phyloP scores from a whole-genome alignment of 2,113 vertebrate species.

The Saguinus imperator region DNA sequence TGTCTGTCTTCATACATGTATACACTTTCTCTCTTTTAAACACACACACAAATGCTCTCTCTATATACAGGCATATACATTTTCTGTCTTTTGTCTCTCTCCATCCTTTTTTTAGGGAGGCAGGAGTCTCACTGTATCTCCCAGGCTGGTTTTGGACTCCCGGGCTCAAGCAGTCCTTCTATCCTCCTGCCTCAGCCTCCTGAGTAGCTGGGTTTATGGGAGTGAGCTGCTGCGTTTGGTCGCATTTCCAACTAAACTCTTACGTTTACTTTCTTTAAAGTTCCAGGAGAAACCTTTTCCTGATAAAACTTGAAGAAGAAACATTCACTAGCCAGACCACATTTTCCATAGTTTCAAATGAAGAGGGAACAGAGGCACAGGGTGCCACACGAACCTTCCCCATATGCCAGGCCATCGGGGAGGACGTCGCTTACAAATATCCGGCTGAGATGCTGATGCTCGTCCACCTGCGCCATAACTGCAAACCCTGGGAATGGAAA shows the following conservation, averaged over 20 bases:
- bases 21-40: not conserved
- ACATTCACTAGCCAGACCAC: not conserved
- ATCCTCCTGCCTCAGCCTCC: not conserved
- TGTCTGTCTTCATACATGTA: not conserved
- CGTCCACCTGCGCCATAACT: slow-evolving; percentile 90
- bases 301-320: not conserved
- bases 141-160: not conserved
- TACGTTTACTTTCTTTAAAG: not conserved
- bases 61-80: rapidly evolving
- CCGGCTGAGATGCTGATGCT: slow-evolving; percentile 85
- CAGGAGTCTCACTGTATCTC: too few species aligned
- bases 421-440: slow-evolving; percentile 94
- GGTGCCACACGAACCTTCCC: slow-evolving; percentile 86
- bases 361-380: not conserved
- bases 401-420: slow-evolving; percentile 89
- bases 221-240: not conserved
- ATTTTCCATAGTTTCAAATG: not conserved
- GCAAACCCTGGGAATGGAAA: slow-evolving; percentile 88
- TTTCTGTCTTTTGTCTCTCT: not conserved
- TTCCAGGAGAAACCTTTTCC: not conserved
- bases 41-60: not conserved
- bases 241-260: not conserved
- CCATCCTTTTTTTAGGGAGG: too few species aligned
- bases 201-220: rapidly evolving
- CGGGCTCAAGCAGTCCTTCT: not conserved